Percentiles rank a stretch among this genome's conserved stretches.
phyloP scores from a whole-genome alignment of 2,888 invertebrate species.

The Nemapogon koenigi region DNA sequence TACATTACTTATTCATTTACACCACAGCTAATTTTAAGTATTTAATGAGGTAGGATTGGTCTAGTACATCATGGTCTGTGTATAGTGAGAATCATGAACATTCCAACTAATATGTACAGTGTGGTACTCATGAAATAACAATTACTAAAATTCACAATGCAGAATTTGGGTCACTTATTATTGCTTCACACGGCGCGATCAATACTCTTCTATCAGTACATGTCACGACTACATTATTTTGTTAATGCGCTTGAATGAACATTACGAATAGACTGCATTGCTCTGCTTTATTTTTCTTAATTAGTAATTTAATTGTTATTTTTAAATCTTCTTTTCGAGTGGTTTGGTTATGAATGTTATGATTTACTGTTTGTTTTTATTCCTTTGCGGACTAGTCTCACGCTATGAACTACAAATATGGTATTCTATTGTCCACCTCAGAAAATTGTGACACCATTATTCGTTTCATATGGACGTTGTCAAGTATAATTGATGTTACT shows the following conservation, averaged over 20 bases:
- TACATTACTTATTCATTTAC: too few species aligned
- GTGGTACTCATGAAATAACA: too few species aligned
- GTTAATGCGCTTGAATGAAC: conserved; percentile 7
- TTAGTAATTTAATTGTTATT: too few species aligned
- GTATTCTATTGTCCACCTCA: conserved; percentile 42
- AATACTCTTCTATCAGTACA: conserved; percentile 2
- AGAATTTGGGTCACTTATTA: conserved; percentile 2
- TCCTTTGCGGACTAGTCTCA: conserved; percentile 27
- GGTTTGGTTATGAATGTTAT: not conserved
- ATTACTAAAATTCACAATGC: conserved; percentile 7
- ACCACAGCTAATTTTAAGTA: too few species aligned
- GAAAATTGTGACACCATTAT: conserved; percentile 51
- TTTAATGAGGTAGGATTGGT: too few species aligned
- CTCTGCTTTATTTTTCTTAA: too few species aligned
- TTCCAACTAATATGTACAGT: too few species aligned
- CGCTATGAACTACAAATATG: conserved; percentile 33
- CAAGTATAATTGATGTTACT: conserved; percentile 7
- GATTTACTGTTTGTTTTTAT: not conserved
- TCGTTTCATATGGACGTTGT: conserved; percentile 19
- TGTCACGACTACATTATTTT: conserved; percentile 7
- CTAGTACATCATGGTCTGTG: too few species aligned
- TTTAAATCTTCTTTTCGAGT: too few species aligned
- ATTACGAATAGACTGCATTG: conserved; percentile 2
- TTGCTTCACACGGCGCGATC: conserved; percentile 2
- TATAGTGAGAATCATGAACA: too few species aligned